These are phyloP conservation scores for Apotomis capreana DNA, from an alignment of 2,888 invertebrate species.

Conservation along the genomic window DNA sequence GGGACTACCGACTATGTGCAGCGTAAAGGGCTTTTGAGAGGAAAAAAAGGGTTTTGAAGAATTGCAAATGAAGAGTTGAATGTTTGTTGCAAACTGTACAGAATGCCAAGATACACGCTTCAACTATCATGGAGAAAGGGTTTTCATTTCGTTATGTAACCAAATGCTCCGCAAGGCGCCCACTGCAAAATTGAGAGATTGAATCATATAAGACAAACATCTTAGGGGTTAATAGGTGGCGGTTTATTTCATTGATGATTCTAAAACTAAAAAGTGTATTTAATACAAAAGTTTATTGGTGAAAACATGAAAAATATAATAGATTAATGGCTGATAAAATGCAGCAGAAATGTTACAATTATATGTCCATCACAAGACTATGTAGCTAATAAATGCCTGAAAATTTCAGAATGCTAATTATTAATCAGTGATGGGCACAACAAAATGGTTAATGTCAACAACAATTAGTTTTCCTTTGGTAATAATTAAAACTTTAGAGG, in stretches of 20 bases:
- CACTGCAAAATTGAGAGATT: slow-evolving; percentile 28
- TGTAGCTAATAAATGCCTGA: slow-evolving; percentile 82
- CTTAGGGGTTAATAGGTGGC: slow-evolving; percentile 78
- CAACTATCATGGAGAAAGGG: background rate
- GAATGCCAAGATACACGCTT: background rate
- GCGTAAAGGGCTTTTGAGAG: background rate
- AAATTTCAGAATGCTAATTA: slow-evolving; percentile 77
- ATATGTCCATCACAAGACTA: slow-evolving; percentile 81
- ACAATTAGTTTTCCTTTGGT: slow-evolving; percentile 71
- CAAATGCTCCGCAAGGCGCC: slow-evolving; percentile 12
- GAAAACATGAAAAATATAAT: slow-evolving; percentile 84
- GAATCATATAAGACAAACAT: slow-evolving; percentile 62
- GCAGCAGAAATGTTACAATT: slow-evolving; percentile 84
- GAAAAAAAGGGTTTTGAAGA: background rate
- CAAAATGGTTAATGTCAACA: slow-evolving; percentile 81
- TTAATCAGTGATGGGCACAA: slow-evolving; percentile 77
- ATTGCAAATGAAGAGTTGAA: background rate
- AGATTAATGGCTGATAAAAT: slow-evolving; percentile 84
- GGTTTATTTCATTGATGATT: slow-evolving; percentile 81
- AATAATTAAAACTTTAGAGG: slow-evolving; percentile 66
- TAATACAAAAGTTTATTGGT: slow-evolving; percentile 84
- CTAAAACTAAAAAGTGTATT: slow-evolving; percentile 84
- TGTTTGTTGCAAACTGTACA: background rate
- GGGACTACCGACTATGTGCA: slow-evolving; percentile 4
- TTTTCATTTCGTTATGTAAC: background rate